Evolutionary conservation across 1,140 invertebrate genomes (phyloP), one percentile per base, ranked within the genome.

Genomic region (Eulimnadia texana): DNA sequence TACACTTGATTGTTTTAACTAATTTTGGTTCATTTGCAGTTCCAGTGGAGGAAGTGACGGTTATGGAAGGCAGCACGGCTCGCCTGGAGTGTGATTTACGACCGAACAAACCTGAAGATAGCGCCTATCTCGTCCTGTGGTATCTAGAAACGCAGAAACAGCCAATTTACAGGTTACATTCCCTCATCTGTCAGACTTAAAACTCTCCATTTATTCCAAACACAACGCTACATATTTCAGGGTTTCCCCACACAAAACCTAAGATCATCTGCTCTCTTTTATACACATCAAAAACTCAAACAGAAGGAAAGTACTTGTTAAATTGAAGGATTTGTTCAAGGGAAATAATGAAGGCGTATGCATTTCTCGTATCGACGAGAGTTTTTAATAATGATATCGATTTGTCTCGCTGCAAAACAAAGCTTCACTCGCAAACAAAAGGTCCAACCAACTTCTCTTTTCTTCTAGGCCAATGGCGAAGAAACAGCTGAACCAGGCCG

Each of bases 81-180:
- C 81, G 80, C 58, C 74, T 92, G 66, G 88, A 88, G 50, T 91
- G 89, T 75, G 85, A 90, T 75, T 86, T 90, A 68, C 82, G 85
- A 70, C 75, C 80, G 0, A 73, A 73, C 6, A 80, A 82, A 62
- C 79, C 80, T 69, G 84, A 88, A 66, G 89, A 92, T 71, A 77
- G 85, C 64, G 86, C 91, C 62, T 87, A 89, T 72, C 88, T 92
- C 84, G 87, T 93, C 65, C 77, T 93, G 6, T 93, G 89, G 90
- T 93, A 90, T 73, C 78, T 86, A 65, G 85, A 90, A 69, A 82
- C 82, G 56, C 83, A 81, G 23, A 82, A 83, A 55, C 89, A 88
- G 72, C 89, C 90, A 50, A 80, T 93, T 65, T 92, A 90, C 77
- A 92, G 86, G 88, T 90, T 22, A 2, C n/a, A 50, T 13, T 60